Evolutionary conservation across 2,113 vertebrate genomes (phyloP).

Genomic region (Heliornis fulica): DNA sequence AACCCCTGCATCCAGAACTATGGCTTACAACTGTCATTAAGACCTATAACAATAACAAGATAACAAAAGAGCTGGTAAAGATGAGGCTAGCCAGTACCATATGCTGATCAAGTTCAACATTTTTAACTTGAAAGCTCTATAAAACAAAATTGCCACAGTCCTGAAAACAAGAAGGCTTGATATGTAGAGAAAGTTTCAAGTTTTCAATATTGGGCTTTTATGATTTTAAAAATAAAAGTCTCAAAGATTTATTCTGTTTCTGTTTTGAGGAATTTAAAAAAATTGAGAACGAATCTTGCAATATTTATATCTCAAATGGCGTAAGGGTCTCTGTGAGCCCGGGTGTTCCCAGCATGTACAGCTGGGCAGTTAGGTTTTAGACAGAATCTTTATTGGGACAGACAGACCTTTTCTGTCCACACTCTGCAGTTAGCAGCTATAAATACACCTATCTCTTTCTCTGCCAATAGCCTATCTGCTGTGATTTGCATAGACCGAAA

Average conservation of each 20-base stretch:
- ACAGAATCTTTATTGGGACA: background rate
- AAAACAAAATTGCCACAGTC: conserved; percentile 79
- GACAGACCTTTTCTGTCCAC: background rate
- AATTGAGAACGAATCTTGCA: background rate
- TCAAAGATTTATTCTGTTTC: background rate
- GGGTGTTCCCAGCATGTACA: background rate
- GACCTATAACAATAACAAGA: conserved; percentile 92
- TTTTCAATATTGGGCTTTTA: background rate
- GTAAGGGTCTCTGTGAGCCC: background rate
- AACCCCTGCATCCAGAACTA: conserved; percentile 91
- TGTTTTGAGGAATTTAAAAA: background rate
- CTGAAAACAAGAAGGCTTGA: conserved; percentile 68
- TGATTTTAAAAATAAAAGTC: background rate
- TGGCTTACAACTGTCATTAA: conserved; percentile 99
- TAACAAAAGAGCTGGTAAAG: conserved; percentile 91
- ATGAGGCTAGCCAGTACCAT: conserved; percentile 88
- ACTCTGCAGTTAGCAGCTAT: background rate
- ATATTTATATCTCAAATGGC: background rate
- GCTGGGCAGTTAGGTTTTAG: background rate
- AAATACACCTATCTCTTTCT: background rate
- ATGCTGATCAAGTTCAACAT: conserved; percentile 83
- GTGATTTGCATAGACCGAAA: background rate
- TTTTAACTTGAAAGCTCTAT: conserved; percentile 67
- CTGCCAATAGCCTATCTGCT: background rate
- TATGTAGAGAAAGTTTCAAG: background rate